Conservation (phyloP, 2,113 vertebrate species). For the Miniopterus natalensis region DNA sequence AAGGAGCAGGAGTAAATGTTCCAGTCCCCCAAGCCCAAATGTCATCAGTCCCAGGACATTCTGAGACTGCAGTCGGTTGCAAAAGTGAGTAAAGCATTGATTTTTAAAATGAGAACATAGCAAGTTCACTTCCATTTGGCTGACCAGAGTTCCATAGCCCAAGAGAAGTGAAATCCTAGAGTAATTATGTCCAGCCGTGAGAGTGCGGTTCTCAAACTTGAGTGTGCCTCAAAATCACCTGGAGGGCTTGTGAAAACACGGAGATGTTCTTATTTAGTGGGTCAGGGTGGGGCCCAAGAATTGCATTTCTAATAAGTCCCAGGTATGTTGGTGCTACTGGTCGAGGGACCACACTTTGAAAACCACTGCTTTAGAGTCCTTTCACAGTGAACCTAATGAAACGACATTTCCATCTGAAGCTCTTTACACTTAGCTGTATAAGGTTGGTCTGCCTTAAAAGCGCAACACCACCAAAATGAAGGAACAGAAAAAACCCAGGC, state of each 20-base stretch:
- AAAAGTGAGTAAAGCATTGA: constrained; percentile 7
- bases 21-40: neutral
- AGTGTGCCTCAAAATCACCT: neutral
- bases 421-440: neutral
- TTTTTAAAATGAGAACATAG: neutral
- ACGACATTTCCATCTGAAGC: neutral
- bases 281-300: neutral
- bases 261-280: neutral
- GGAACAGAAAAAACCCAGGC: neutral
- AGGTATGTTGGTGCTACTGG: neutral
- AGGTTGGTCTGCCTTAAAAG: neutral
- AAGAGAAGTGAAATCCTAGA: constrained; percentile 14
- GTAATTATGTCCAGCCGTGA: neutral
- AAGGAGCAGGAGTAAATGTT: neutral
- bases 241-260: neutral
- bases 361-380: neutral
- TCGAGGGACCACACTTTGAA: neutral
- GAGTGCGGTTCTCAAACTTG: neutral
- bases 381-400: neutral
- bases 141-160: neutral
- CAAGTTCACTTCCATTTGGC: neutral
- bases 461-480: neutral
- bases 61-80: neutral
- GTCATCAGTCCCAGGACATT: neutral
- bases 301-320: neutral